Evolutionary conservation across 1,140 invertebrate genomes (phyloP), one percentile per base, ranked within the genome.

Genomic region (Drosophila lini): DNA sequence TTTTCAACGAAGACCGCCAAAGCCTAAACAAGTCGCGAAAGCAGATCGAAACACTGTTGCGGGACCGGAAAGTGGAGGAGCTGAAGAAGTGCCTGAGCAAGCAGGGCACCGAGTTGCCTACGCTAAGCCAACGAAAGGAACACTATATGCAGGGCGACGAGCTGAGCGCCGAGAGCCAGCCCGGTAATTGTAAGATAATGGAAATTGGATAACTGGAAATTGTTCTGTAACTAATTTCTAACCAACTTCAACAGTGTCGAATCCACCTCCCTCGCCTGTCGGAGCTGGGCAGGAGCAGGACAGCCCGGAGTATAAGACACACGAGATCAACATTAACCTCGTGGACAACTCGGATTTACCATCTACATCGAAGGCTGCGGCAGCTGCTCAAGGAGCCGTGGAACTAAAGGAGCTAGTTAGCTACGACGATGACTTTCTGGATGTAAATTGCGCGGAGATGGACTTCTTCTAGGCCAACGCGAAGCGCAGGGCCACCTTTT

Each of bases 191-290:
- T 94, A 40, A 56, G 64, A 36, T 10, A n/a, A 0, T n/a, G 13
- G n/a, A n/a, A n/a, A n/a, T n/a, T n/a, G n/a, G n/a, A n/a, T n/a
- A n/a, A n/a, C 4, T 1, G 0, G 2, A 42, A 8, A 10, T 48
- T 15, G 11, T 47, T 13, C 16, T 40, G n/a, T 34, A 45, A 47
- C 13, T 19, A 19, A 36, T n/a, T 15, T 0, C 22, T 42, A 41
- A n/a, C 3, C 16, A 15, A 0, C 10, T 59, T 45, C 0, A 11
- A 75, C 59, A 19, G 94, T 95, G 38, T 95, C 94, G 5, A 96
- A 96, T 93, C 96, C 96, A 25, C 96, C 96, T 13, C 96, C 96
- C 11, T 96, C 96, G 36, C 96, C 96, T 5, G 96, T 95, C 38
- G 96, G 95, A 0, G 96, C 95, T 50, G 96, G 95, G 0, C 94